Base-by-base conservation (phyloP, 64 coral and sea anemone species). In the Pocillopora damicornis region DNA sequence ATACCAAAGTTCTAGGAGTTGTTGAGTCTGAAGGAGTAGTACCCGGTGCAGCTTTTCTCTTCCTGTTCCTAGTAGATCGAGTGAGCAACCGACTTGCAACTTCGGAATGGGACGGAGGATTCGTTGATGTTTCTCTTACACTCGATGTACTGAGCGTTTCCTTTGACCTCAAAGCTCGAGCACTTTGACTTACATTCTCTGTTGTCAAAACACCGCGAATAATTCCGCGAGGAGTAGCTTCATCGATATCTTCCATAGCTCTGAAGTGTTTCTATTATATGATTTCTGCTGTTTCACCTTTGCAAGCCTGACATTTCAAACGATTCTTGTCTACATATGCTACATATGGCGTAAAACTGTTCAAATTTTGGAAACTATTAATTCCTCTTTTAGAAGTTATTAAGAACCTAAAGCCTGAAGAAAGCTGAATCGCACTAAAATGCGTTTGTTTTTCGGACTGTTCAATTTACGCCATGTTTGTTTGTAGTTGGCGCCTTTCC, bases 1-100 rank as follows among this genome's bases (percentile, higher is more conserved):
- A 61, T 89, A 95, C 93, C 79, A 95, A 71, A 77, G 93, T 95
- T 89, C 86, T 91, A 59, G 93, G 93, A 14, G 93, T 95, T 12
- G 64, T 76, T 59, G 87, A 81, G 26, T 92, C 75, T 13, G 86
- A 80, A 59, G 93, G 90, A 59, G 90, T 92, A 35, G 58, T 4
- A 60, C 15, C 22, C 11, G 25, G 61, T 58, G 58, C 14, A 60
- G 63, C 22, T 64, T 94, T 94, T 76, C 61, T 91, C 71, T 88
- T 94, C 66, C 15, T 88, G 30, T 78, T 73, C 17, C 75, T 86
- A 63, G 82, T 57, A 22, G 82, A 87, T 86, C 82, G 76, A 35
- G 67, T 90, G 11, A 87, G 59, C 37, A 90, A 76, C 57, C 64
- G 71, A 26, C 16, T 71, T 35, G 91, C 78, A 15, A 88, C 79